Evolutionary conservation across 1,140 invertebrate genomes (phyloP).

Genomic region (Globodera rostochiensis): DNA sequence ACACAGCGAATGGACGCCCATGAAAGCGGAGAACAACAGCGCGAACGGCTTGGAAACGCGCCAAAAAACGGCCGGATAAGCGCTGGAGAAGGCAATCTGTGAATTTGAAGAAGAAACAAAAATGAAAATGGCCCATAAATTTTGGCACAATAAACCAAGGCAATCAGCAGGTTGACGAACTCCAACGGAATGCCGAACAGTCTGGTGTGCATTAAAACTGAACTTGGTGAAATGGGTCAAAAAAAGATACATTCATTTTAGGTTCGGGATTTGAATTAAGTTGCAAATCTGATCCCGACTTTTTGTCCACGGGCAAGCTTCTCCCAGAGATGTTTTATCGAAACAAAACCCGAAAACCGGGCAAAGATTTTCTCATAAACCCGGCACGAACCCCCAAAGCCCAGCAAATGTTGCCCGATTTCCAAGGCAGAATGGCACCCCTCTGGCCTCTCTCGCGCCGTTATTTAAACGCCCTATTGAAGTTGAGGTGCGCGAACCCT

Average conservation of each 20-base stretch:
- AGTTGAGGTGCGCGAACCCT: no score
- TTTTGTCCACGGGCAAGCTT: no score
- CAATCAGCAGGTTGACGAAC: conserved; percentile 60
- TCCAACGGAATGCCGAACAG: conserved; percentile 64
- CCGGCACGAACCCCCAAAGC: no score
- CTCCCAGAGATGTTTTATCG: no score
- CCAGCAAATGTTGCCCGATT: no score
- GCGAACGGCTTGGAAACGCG: conserved; percentile 57
- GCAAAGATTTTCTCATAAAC: no score
- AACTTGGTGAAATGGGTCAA: conserved; percentile 29
- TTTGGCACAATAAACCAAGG: conserved; percentile 23
- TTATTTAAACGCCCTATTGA: no score
- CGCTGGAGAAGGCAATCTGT: conserved; percentile 49
- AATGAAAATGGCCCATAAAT: not conserved
- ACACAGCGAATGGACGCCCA: conserved; percentile 50
- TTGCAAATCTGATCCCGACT: no score
- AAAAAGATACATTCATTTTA: conserved; percentile 3
- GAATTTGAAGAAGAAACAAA: conserved; percentile 12
- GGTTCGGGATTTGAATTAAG: not conserved
- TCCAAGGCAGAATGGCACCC: no score
- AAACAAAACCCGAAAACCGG: no score
- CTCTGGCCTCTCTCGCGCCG: no score
- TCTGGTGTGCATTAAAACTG: conserved; percentile 63
- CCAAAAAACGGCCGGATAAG: conserved; percentile 64
- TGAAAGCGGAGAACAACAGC: conserved; percentile 54